phyloP scores from a whole-genome alignment of 2,888 invertebrate genomes.

The Andrena chrysosceles region DNA sequence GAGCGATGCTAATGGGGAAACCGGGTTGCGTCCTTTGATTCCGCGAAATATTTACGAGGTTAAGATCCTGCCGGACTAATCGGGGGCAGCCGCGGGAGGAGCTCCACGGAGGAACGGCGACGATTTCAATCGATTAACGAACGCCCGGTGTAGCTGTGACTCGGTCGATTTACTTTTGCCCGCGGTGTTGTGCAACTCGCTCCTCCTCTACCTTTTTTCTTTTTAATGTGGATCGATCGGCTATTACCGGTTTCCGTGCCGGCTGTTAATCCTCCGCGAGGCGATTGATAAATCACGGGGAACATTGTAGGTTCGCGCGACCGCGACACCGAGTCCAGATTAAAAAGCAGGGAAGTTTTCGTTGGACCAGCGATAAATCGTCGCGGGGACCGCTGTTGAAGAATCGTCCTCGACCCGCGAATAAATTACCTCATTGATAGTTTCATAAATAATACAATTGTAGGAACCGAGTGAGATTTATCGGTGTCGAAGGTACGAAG shows the following conservation, averaged over 20 bases:
- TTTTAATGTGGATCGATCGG: constrained; percentile 58
- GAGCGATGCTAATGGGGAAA: constrained; percentile 38
- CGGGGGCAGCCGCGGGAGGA: neutral
- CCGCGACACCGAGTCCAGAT: constrained; percentile 47
- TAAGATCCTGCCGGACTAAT: constrained; percentile 38
- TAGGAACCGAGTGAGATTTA: constrained; percentile 23
- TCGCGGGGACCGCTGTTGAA: constrained; percentile 34
- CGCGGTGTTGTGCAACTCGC: constrained; percentile 8
- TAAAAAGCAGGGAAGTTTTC: constrained; percentile 61
- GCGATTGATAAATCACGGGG: constrained; percentile 70
- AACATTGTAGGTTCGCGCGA: constrained; percentile 66
- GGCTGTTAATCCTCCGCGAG: constrained; percentile 53
- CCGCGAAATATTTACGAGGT: constrained; percentile 38
- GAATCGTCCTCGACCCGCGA: constrained; percentile 41
- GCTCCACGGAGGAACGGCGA: neutral
- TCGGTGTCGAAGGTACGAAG: constrained; percentile 1
- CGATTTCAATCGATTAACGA: constrained; percentile 51
- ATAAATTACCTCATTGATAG: constrained; percentile 60
- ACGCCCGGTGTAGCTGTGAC: neutral
- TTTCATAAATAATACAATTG: constrained; percentile 56
- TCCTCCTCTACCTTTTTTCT: neutral
- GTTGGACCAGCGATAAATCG: constrained; percentile 54
- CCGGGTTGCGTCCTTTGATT: constrained; percentile 24
- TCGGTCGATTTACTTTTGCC: constrained; percentile 38
- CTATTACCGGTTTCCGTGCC: constrained; percentile 56